Conservation (phyloP, 2,113 vertebrate species). For the Mesocricetus auratus region DNA sequence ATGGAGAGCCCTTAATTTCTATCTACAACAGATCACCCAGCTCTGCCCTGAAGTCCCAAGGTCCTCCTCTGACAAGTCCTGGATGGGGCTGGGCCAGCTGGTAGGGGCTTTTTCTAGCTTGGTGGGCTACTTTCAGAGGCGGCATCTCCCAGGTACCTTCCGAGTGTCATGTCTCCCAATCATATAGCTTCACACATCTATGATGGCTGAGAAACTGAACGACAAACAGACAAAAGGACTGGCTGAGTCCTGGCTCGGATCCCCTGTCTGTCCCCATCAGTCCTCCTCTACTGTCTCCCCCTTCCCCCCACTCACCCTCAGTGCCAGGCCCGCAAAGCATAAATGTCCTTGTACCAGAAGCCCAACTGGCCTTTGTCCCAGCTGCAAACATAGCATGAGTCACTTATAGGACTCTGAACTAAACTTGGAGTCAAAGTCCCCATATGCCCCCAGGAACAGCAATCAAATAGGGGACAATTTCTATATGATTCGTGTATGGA, state of each 20-base stretch:
- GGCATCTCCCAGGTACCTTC: not conserved
- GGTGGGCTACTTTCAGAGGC: not conserved
- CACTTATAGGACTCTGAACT: not conserved
- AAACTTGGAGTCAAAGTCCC: not conserved
- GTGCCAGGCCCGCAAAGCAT: not conserved
- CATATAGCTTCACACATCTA: not conserved
- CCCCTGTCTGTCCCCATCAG: not conserved
- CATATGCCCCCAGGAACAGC: not conserved
- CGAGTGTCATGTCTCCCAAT: not conserved
- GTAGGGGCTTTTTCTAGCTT: not conserved
- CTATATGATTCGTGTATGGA: not conserved
- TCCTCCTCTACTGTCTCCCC: not conserved
- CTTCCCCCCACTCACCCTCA: not conserved
- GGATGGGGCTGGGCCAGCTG: rapidly evolving
- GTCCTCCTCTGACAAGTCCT: not conserved
- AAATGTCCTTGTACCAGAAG: not conserved
- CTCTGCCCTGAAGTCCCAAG: not conserved
- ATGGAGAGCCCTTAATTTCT: not conserved
- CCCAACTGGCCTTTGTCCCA: not conserved
- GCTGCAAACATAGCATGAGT: not conserved
- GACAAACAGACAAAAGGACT: not conserved
- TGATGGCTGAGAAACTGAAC: not conserved
- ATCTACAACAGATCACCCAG: not conserved
- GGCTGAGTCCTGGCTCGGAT: not conserved
- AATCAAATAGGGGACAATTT: not conserved